Evolutionary conservation across 2,888 invertebrate genomes (phyloP), one percentile per base, ranked within the genome.

Genomic region (Drosophila nr. fundita): DNA sequence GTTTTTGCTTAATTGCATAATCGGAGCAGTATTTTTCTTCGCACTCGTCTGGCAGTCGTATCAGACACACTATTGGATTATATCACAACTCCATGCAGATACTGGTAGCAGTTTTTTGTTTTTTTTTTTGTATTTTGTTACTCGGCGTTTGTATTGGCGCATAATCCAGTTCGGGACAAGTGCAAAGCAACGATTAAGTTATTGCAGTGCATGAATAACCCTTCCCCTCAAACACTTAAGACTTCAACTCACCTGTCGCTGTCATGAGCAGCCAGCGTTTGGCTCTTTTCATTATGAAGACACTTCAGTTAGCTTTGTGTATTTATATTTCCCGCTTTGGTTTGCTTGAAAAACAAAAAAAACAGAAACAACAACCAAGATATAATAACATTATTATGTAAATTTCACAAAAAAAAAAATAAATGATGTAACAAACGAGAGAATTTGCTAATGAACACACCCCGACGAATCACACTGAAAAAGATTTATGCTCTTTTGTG

Each of bases 241-340:
- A 48, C 61, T 55, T 42, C 13, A 48, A 83, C 93, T 92, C 91
- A 94, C 94, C 94, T 91, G 94, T 93, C 68, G 83, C 83, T 90
- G 94, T 93, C 87, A 94, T 90, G 40, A 94, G 92, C 82, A 94
- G 92, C 94, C 94, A 94, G 90, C 94, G 92, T 91, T 94, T 94
- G 91, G 93, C 94, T 91, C 93, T 93, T 91, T 93, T 94, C 94
- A 94, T 94, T 62, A 73, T 87, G 78, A 29, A 49, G 55, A 53
- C 59, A 77, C 52, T 79, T 61, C 64, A 66, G 72, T 73, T 62
- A 58, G 66, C 60, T 66, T 53, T 67, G 38, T 59, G 40, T 61
- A 30, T 67, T 67, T 73, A 53, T 73, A 58, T 60, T 78, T 60
- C 40, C 68, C 45, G 63, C 52, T 63, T 65, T 59, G 54, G 68